phyloP scores from a whole-genome alignment of 2,797 vertebrate species.

The Rhyacichthys aspro region DNA sequence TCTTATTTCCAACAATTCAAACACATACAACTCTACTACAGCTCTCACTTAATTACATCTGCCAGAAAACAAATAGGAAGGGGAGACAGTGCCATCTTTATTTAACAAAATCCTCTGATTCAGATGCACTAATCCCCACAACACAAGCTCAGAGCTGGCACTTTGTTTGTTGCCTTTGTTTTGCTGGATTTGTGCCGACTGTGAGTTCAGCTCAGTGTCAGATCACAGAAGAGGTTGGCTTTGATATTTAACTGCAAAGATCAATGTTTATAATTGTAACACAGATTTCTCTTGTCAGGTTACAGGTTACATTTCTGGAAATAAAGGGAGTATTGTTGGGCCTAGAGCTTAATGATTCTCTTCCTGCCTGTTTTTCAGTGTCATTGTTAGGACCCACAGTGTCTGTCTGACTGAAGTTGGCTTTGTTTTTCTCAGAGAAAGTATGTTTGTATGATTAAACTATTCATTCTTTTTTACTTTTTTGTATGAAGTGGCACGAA shows the following conservation, averaged over 20 bases:
- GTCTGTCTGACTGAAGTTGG: not conserved
- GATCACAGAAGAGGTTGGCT: conserved; percentile 23
- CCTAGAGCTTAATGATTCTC: not conserved
- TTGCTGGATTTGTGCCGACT: too few species aligned
- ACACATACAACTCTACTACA: too few species aligned
- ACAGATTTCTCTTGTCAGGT: not conserved
- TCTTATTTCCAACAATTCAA: too few species aligned
- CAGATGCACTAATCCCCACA: not conserved
- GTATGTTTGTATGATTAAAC: too few species aligned
- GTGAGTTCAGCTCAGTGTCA: conserved; percentile 17
- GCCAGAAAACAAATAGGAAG: too few species aligned
- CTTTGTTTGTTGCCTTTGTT: too few species aligned
- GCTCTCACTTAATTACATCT: too few species aligned
- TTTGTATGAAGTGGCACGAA: not conserved
- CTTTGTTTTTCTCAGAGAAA: conserved; percentile 1
- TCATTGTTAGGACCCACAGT: not conserved
- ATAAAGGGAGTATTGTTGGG: not conserved
- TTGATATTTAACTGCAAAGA: too few species aligned
- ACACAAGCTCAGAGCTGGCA: not conserved
- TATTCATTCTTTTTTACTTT: too few species aligned
- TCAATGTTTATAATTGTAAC: not conserved
- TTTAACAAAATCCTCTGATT: not conserved
- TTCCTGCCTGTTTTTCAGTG: not conserved
- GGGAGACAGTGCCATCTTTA: too few species aligned
- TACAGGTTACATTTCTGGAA: not conserved